Conservation (phyloP, 2,113 vertebrate species). For the Phodopus roborovskii region DNA sequence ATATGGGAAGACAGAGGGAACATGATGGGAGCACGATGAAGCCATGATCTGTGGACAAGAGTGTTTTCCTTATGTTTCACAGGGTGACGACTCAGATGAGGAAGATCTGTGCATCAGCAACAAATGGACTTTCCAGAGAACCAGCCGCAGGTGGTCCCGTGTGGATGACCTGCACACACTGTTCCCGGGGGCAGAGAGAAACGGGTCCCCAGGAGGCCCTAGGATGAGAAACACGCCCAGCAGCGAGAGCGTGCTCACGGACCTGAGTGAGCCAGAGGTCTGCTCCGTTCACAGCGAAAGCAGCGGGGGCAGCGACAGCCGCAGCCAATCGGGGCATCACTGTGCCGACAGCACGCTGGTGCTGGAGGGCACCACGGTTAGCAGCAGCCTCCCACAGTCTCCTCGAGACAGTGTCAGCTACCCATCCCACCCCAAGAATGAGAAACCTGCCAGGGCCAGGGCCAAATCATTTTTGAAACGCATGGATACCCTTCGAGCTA, state of each 20-base stretch:
- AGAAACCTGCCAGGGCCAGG: constrained; percentile 89
- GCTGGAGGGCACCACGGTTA: constrained; percentile 84
- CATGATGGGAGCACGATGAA: too few relatives aligned
- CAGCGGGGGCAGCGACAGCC: constrained; percentile 89
- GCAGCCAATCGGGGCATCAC: constrained; percentile 82
- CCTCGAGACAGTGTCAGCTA: constrained; percentile 86
- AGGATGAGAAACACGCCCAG: constrained; percentile 93
- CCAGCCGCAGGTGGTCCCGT: constrained; percentile 96
- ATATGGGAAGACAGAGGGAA: not conserved
- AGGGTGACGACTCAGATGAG: constrained; percentile 98
- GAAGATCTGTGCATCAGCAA: constrained; percentile 97
- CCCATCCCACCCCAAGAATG: constrained; percentile 89
- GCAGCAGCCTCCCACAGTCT: constrained; percentile 82
- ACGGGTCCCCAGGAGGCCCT: constrained; percentile 85
- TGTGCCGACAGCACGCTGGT: constrained; percentile 87
- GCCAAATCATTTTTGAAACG: constrained; percentile 95
- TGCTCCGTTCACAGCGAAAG: constrained; percentile 95
- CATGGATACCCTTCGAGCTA: constrained; percentile 94
- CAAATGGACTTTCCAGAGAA: constrained; percentile 98
- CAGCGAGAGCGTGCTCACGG: constrained; percentile 96
- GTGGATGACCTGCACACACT: constrained; percentile 90
- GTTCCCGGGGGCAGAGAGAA: constrained; percentile 85
- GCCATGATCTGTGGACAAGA: not conserved
- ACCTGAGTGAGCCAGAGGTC: constrained; percentile 95
- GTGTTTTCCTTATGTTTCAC: constrained; percentile 53